Evolutionary conservation across 2,888 invertebrate genomes (phyloP).

Genomic region (Molorchus minor): DNA sequence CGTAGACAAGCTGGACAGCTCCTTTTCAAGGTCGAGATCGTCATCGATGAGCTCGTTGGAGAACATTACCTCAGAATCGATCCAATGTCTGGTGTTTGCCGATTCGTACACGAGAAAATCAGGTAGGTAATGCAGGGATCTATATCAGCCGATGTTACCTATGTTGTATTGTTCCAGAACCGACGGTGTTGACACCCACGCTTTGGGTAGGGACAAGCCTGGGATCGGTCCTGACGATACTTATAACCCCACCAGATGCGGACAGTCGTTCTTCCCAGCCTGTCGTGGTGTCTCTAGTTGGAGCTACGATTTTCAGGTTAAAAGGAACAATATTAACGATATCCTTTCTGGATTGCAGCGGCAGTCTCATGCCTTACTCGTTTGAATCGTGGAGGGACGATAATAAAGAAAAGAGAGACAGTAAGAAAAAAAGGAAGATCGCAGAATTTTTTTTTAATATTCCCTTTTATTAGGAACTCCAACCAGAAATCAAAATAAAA

Average conservation of each 20-base stretch:
- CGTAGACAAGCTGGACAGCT: conserved; percentile 96
- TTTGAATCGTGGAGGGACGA: conserved; percentile 95
- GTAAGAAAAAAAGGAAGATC: conserved; percentile 49
- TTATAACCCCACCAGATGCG: conserved; percentile 82
- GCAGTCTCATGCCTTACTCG: conserved; percentile 88
- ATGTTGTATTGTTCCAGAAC: conserved; percentile 69
- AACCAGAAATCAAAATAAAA: conserved; percentile 74
- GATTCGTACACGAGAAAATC: conserved; percentile 95
- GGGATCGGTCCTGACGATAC: conserved; percentile 94
- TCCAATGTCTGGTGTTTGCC: conserved; percentile 94
- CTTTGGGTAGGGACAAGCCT: conserved; percentile 98
- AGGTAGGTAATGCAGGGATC: conserved; percentile 68
- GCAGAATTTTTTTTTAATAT: background rate
- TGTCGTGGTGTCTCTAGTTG: conserved; percentile 90
- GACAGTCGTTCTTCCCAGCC: conserved; percentile 86
- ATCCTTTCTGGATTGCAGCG: conserved; percentile 96
- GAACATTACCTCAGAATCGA: conserved; percentile 94
- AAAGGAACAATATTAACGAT: conserved; percentile 94
- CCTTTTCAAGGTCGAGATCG: conserved; percentile 95
- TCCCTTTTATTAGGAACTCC: conserved; percentile 66
- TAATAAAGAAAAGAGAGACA: conserved; percentile 68
- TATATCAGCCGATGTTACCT: background rate
- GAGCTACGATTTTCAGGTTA: conserved; percentile 95
- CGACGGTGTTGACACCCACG: conserved; percentile 83
- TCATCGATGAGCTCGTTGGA: conserved; percentile 98